Base-by-base conservation (phyloP, 2,113 vertebrate species). In the Gobio gobio region DNA sequence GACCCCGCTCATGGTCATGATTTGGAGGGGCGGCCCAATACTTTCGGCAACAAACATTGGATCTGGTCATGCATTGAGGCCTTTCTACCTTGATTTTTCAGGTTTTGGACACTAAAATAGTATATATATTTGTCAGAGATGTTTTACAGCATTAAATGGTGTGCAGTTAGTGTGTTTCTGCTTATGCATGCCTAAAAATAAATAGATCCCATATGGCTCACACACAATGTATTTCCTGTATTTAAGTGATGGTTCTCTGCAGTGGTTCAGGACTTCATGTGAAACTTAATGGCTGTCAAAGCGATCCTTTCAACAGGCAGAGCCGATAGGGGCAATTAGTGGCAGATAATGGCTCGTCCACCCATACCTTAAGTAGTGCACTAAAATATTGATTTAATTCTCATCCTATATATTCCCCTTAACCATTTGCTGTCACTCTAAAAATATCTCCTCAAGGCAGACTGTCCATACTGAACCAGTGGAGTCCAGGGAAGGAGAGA, bases 241-340 rank as follows among this genome's bases (percentile, higher is more conserved):
- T 29, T 29, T 85, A 88, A 78, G 58, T 83, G 51, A 86, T 54
- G 56, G 84, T 86, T 75, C 33, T 56, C 73, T 83, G 86, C 87
- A 90, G 89, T 83, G 88, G 78, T 86, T 78, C 85, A 88, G 40
- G 90, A 91, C 91, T 88, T 86, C 59, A 5, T 4, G 87, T 91
- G 88, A 93, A 92, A 93, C 89, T 86, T 90, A 93, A 92, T 92
- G 90, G 90, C 88, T 80, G 78, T 87, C 75, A 88, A 87, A 89
- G 89, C 84, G 92, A 93, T 91, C 88, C 78, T 84, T 84, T 91
- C 88, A 82, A 89, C 87, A 88, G 86, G 92, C 86, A 86, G 87
- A 80, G 85, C 91, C 91, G 90, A 90, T 90, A 92, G 92, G 90
- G 92, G 89, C 92, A 94, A 92, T 94, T 93, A 95, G 91, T 87